Evolutionary conservation across 2,113 vertebrate species (phyloP), one percentile per base, ranked within the genome.

Genomic region (Hippolais icterina): DNA sequence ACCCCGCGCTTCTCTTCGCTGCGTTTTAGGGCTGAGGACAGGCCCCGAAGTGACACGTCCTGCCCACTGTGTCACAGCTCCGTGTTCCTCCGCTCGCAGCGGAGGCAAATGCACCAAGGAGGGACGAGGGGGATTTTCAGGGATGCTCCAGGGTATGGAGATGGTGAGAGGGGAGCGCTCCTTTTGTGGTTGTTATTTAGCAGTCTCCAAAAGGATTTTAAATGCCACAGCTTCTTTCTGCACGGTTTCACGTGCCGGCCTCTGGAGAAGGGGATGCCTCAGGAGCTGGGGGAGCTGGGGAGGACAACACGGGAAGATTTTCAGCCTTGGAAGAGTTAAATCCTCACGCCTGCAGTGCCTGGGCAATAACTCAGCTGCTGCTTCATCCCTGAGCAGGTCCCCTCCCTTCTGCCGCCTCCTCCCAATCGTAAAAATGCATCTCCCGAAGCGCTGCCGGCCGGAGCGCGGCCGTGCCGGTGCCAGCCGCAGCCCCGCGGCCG

Each of bases 1-100:
- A 18, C 4, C 46, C 14, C 42, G 0, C 0, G 0, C 10, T 39
- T 1, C 39, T 60, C 12, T 41, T 44, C 31, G 20, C 12, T 47
- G 31, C 0, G 2, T 11, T 16, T 3, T 2, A 10, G 23, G 5
- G 6, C 28, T 24, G n/a, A 29, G 56, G 20, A 64, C 46, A 31
- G 15, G 60, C 11, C n/a, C 33, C 2, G 13, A 8, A 52, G 31
- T 13, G 37, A 2, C 44, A 11, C 11, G 16, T 76, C 71, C 76
- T 47, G 57, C 60, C 11, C 1, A 0, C 71, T 5, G 21, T 24
- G 27, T 28, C 52, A 2, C n/a, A 15, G 7, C 0, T 3, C 23
- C 3, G 0, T 0, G 0, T 23, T 24, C 49, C 74, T 54, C 3
- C 15, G 0, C 23, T 15, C 29, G 18, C 44, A 8, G 35, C 11